Evolutionary conservation across 2,888 invertebrate species (phyloP).

Genomic region (Aromia moschata): DNA sequence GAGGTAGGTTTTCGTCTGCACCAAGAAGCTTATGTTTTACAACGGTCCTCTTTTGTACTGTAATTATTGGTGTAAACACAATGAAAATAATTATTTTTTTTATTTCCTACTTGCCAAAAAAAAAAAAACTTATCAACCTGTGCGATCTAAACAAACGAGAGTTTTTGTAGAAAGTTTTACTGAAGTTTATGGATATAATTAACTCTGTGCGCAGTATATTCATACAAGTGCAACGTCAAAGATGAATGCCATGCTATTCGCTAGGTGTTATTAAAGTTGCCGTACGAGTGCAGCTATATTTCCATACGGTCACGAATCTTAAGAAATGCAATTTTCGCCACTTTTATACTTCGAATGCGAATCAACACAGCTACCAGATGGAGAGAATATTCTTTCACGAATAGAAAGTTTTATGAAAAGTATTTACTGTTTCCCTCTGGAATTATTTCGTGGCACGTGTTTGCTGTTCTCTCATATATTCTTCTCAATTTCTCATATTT

Average conservation of each 20-base stretch:
- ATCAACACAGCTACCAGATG: constrained; percentile 31
- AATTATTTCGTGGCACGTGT: constrained; percentile 6
- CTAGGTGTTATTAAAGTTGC: constrained; percentile 45
- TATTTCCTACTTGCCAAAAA: no score
- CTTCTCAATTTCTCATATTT: no score
- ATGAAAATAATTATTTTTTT: no score
- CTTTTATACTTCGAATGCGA: constrained; percentile 36
- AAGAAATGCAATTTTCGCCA: constrained; percentile 38
- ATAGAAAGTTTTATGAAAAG: constrained; percentile 20
- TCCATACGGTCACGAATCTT: constrained; percentile 38
- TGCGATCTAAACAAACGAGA: constrained; percentile 3
- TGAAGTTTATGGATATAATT: constrained; percentile 35
- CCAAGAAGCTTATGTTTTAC: no score
- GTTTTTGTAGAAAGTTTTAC: constrained; percentile 23
- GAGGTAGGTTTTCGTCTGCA: no score
- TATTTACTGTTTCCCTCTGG: constrained; percentile 21
- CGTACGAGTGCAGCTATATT: constrained; percentile 41
- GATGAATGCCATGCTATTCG: constrained; percentile 41
- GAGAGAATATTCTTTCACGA: constrained; percentile 28
- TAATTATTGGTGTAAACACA: no score
- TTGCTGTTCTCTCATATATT: no score
- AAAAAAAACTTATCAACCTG: not conserved
- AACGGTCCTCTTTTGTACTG: no score
- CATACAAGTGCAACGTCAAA: constrained; percentile 33
- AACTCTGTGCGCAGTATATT: constrained; percentile 33